Base-by-base conservation (phyloP, 2,888 invertebrate species). In the Pedicia rivosa region DNA sequence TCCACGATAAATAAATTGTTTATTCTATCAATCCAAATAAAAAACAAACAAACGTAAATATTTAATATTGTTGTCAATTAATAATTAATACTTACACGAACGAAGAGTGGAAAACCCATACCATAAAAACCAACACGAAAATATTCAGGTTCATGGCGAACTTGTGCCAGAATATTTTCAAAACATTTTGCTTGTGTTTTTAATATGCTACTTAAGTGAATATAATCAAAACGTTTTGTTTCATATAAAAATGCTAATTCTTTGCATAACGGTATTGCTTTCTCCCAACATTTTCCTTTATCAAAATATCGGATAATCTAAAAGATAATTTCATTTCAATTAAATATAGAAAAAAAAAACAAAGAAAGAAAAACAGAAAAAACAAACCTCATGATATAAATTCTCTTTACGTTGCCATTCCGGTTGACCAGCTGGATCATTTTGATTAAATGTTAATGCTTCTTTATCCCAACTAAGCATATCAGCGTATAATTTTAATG, bases 241-340 rank as follows among this genome's bases (percentile, higher is more conserved):
- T 94, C 92, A 57, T 94, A 92, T 2, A 91, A 65, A 9, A 74
- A 70, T 0, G 86, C 87, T 43, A 95, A 59, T 54, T 92, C 91
- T 51, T 92, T 90, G 46, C 90, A 79, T 26, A 95, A 56, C 0
- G 91, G 90, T 25, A 94, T 77, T 2, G 91, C 92, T 62, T 91
- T 88, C 55, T 95, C 95, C 94, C 94, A 95, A 49, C 90, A 86
- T 75, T 92, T 92, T 47, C 94, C 94, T 44, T 82, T 79, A 54
- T 94, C 92, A 52, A 92, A 91, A 55, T 91, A 90, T 50, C 80
- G 78, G 37, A 94, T 72, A 30, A 92, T 91, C 64, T 84, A 25
- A 7, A 44, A 43, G 25, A 17, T 2, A 14, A 35, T 8, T 16
- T 20, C 5, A 32, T 14, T 15, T 22, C n/a, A 38, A 30, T 31